phyloP scores from a whole-genome alignment of 2,113 vertebrate genomes.

The Trematomus loennbergii region DNA sequence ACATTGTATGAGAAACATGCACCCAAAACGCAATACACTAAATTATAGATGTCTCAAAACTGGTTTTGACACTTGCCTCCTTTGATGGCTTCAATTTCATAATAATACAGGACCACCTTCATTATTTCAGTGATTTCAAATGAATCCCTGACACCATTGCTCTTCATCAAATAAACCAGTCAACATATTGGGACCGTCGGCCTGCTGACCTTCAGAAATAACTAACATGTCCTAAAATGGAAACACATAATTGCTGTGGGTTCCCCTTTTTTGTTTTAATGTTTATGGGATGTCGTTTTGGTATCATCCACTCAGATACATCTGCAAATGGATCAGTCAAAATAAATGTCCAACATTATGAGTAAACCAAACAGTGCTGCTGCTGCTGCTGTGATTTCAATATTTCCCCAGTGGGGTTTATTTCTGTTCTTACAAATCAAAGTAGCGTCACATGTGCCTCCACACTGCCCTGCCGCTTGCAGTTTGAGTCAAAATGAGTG shows the following conservation, averaged over 20 bases:
- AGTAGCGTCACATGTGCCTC: slow-evolving; percentile 10
- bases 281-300: background rate
- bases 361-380: background rate
- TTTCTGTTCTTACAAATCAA: slow-evolving; percentile 35
- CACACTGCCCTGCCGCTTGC: slow-evolving; percentile 10
- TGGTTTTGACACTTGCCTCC: too few species aligned
- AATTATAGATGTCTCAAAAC: too few species aligned
- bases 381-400: background rate
- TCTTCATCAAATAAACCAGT: background rate
- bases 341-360: background rate
- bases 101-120: background rate
- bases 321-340: background rate
- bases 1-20: background rate
- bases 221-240: too few species aligned
- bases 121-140: too few species aligned
- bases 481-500: slow-evolving; percentile 51
- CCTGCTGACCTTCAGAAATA: too few species aligned
- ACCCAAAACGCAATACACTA: background rate
- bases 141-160: too few species aligned
- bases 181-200: too few species aligned
- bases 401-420: slow-evolving; percentile 1
- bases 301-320: background rate
- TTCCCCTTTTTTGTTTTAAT: background rate
- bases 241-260: background rate
- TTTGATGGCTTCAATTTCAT: too few species aligned